Conservation (phyloP, 2,888 invertebrate genomes). For the Siphonodentalium dalli region DNA sequence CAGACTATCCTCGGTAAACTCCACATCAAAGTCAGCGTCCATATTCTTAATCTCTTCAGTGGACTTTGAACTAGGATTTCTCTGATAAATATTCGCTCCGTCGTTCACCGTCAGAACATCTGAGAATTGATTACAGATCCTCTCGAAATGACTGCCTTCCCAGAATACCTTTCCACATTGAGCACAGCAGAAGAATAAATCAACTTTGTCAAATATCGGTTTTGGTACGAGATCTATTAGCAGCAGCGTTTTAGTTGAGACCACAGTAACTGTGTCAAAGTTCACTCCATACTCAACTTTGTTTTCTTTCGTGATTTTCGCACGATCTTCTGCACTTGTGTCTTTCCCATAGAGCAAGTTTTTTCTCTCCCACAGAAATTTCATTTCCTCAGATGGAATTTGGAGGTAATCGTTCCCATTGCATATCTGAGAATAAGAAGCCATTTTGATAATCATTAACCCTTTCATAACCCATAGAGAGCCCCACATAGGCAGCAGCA, state of each 20-base stretch:
- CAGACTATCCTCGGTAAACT: no score
- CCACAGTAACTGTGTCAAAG: conserved; percentile 29
- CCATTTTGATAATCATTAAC: background rate
- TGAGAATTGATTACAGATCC: conserved; percentile 53
- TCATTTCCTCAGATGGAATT: conserved; percentile 32
- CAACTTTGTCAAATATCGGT: conserved; percentile 66
- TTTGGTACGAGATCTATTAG: conserved; percentile 68
- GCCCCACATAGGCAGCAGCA: no score
- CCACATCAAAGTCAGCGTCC: background rate
- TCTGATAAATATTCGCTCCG: no score
- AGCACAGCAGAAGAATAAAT: conserved; percentile 75
- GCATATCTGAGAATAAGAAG: conserved; percentile 36
- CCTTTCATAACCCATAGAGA: background rate
- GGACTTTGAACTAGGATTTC: no score
- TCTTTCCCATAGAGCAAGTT: background rate
- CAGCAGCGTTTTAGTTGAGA: conserved; percentile 32
- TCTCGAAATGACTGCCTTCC: conserved; percentile 70
- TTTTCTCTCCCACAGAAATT: conserved; percentile 21
- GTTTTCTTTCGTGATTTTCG: conserved; percentile 1
- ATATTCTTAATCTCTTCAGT: background rate
- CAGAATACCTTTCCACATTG: conserved; percentile 80
- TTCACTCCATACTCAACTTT: conserved; percentile 37
- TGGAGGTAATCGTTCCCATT: conserved; percentile 45
- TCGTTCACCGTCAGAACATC: conserved; percentile 38
- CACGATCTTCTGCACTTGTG: no score